phyloP scores from a whole-genome alignment of 2,113 vertebrate genomes.

The Thryonomys swinderianus region DNA sequence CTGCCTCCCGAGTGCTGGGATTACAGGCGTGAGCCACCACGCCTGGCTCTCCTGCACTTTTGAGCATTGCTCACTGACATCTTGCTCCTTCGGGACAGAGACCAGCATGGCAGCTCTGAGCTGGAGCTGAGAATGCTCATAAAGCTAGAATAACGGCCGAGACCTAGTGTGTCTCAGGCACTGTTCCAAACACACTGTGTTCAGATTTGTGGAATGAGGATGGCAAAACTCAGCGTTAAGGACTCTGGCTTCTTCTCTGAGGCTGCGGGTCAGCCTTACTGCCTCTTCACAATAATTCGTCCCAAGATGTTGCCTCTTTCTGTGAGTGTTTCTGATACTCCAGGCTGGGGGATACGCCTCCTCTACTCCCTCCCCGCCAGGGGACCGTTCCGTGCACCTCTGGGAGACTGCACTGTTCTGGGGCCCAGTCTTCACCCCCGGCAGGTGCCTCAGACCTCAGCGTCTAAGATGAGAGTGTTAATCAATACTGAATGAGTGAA shows the following conservation, averaged over 20 bases:
- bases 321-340: not conserved
- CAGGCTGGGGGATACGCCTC: not conserved
- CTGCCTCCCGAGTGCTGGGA: too few species aligned
- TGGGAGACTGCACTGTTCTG: not conserved
- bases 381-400: not conserved
- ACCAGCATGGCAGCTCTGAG: not conserved
- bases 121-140: not conserved
- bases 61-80: not conserved
- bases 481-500: not conserved
- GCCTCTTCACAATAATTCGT: not conserved
- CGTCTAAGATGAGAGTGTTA: accelerated
- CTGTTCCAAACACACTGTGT: not conserved
- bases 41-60: not conserved
- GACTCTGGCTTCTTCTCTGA: not conserved
- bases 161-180: not conserved
- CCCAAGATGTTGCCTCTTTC: not conserved
- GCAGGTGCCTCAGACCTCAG: not conserved
- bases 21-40: too few species aligned
- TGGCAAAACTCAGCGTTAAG: not conserved
- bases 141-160: not conserved
- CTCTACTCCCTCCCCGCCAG: too few species aligned
- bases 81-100: not conserved
- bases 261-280: not conserved
- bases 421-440: not conserved
- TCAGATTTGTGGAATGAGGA: not conserved